phyloP scores from a whole-genome alignment of 1,140 invertebrate genomes.

The Achroia grisella region DNA sequence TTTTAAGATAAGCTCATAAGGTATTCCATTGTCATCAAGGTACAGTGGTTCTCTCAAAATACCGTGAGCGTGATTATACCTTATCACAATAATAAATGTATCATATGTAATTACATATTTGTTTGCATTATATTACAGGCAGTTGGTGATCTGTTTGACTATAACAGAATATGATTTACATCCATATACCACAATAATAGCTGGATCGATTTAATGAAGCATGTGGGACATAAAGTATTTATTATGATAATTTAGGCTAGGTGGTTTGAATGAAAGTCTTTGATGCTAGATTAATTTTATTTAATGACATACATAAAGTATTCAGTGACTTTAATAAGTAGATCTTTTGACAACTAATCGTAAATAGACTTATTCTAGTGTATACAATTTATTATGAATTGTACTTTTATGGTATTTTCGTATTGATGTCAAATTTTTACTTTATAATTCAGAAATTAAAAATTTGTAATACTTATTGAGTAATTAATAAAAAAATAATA shows the following conservation, averaged over 20 bases:
- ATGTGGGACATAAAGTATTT: slow-evolving; percentile 27
- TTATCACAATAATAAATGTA: slow-evolving; percentile 7
- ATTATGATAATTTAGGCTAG: background rate
- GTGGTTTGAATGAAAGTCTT: no score
- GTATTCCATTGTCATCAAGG: no score
- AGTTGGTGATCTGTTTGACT: slow-evolving; percentile 66
- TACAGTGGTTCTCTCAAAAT: no score
- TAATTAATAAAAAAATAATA: slow-evolving; percentile 9
- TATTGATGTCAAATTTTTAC: background rate
- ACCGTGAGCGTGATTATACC: no score
- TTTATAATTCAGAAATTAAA: background rate
- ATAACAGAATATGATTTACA: slow-evolving; percentile 49
- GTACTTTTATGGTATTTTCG: no score
- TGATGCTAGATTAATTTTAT: no score
- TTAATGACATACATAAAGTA: background rate
- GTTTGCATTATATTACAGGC: slow-evolving; percentile 69
- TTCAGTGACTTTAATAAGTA: background rate
- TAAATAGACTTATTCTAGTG: background rate
- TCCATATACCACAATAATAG: slow-evolving; percentile 50
- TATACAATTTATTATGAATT: slow-evolving; percentile 1
- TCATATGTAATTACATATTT: slow-evolving; percentile 40
- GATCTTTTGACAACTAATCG: background rate
- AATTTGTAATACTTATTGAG: background rate
- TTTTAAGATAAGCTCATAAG: no score
- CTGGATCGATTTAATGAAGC: slow-evolving; percentile 50